These are phyloP conservation scores for Anguilla japonica DNA, from an alignment of 2,113 vertebrate species.

Conservation along the genomic window DNA sequence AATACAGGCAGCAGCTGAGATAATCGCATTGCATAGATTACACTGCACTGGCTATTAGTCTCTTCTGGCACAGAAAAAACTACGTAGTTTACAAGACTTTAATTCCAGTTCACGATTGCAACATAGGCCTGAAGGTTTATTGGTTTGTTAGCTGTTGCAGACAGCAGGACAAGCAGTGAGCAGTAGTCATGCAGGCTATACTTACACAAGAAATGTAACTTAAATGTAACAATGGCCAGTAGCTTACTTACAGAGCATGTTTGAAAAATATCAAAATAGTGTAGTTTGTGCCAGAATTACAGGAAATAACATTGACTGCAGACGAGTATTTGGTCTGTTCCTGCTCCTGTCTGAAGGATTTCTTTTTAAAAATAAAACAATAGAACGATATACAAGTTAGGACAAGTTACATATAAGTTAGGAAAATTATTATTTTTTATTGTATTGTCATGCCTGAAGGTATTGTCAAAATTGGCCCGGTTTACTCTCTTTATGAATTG, in stretches of 20 bases:
- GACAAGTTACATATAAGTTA: background rate
- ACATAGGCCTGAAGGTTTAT: background rate
- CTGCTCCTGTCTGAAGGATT: background rate
- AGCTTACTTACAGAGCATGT: background rate
- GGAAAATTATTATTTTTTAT: background rate
- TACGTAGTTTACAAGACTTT: background rate
- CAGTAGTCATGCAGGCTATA: no score
- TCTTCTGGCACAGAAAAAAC: background rate
- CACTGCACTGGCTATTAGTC: no score
- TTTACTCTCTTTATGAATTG: background rate
- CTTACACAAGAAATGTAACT: background rate
- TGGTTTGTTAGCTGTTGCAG: background rate
- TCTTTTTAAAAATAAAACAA: background rate
- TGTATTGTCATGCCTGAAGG: background rate
- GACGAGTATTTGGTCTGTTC: background rate
- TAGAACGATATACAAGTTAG: background rate
- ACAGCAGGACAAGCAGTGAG: background rate
- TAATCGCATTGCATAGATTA: no score
- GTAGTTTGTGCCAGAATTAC: background rate
- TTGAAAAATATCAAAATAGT: background rate
- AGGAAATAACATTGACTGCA: background rate
- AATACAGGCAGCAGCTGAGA: no score
- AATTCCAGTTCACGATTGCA: background rate
- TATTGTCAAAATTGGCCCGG: background rate
- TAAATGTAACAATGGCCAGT: background rate